phyloP scores from a whole-genome alignment of 2,797 vertebrate species.

The Acrocephalus scirpaceus region DNA sequence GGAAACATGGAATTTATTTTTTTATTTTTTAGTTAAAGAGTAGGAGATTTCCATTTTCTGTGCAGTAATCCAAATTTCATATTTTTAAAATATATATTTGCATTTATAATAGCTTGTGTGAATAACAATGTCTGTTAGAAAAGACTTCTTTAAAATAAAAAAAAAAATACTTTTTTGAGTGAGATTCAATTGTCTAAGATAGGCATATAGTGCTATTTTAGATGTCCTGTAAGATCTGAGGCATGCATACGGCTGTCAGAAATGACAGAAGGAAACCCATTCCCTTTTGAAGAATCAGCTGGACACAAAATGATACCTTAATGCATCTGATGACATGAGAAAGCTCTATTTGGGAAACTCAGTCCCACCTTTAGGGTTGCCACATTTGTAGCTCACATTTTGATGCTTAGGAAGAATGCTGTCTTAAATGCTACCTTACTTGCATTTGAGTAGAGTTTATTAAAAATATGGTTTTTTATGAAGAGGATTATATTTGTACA shows the following conservation, averaged over 20 bases:
- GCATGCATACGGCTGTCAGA: not conserved
- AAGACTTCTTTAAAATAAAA: not conserved
- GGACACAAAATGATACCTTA: not conserved
- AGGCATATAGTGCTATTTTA: not conserved
- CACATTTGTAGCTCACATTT: not conserved
- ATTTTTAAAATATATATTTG: not conserved
- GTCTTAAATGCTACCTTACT: not conserved
- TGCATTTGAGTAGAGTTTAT: not conserved
- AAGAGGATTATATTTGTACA: not conserved
- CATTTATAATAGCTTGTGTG: not conserved
- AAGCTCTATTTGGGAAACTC: not conserved
- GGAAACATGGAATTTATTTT: not conserved
- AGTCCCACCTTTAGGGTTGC: not conserved
- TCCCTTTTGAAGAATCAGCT: not conserved
- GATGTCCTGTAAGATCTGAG: not conserved
- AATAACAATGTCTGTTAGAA: not conserved
- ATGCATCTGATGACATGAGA: not conserved
- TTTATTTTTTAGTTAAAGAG: not conserved
- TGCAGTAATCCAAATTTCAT: not conserved
- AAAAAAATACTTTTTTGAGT: not conserved
- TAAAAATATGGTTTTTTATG: not conserved
- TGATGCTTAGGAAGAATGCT: not conserved
- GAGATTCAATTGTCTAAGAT: not conserved
- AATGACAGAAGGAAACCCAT: not conserved
- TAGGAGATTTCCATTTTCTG: not conserved